Percentiles rank a stretch among this genome's conserved stretches.
phyloP scores from a whole-genome alignment of 2,888 invertebrate species.

The Cecidostiba fungosa region DNA sequence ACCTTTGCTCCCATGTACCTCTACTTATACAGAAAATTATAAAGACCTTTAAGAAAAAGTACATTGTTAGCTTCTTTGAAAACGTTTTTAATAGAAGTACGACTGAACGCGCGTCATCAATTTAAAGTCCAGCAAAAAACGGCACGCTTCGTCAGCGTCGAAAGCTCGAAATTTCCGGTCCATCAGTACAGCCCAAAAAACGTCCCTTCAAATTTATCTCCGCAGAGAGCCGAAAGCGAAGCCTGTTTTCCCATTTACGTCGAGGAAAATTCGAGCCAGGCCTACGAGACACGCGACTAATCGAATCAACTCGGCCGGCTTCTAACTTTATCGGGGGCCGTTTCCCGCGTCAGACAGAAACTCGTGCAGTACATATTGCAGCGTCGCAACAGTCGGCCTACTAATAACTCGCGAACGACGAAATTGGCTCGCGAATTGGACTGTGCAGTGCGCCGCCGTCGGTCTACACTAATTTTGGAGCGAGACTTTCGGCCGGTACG shows the following conservation, averaged over 20 bases:
- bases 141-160: background rate
- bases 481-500: constrained; percentile 17
- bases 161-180: background rate
- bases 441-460: background rate
- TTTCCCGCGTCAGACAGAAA: background rate
- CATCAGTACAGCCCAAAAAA: background rate
- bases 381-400: constrained; percentile 14
- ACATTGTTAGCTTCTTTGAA: background rate
- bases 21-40: too few relatives aligned
- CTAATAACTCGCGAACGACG: constrained; percentile 27
- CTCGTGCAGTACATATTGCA: background rate
- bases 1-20: too few relatives aligned
- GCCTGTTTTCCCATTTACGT: background rate
- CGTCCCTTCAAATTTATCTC: background rate
- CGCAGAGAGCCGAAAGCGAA: background rate
- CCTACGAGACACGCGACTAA: constrained; percentile 61
- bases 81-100: too few relatives aligned
- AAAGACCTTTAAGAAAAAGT: background rate
- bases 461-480: constrained; percentile 65
- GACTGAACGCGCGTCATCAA: background rate
- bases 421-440: constrained; percentile 29
- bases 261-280: constrained; percentile 2
- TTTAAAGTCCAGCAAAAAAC: background rate
- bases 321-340: constrained; percentile 13
- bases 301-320: constrained; percentile 68